Percentiles rank a stretch among this genome's conserved stretches.
These are phyloP conservation scores for Caranx melampygus DNA, from an alignment of 2,113 vertebrate species.

Conservation along the genomic window DNA sequence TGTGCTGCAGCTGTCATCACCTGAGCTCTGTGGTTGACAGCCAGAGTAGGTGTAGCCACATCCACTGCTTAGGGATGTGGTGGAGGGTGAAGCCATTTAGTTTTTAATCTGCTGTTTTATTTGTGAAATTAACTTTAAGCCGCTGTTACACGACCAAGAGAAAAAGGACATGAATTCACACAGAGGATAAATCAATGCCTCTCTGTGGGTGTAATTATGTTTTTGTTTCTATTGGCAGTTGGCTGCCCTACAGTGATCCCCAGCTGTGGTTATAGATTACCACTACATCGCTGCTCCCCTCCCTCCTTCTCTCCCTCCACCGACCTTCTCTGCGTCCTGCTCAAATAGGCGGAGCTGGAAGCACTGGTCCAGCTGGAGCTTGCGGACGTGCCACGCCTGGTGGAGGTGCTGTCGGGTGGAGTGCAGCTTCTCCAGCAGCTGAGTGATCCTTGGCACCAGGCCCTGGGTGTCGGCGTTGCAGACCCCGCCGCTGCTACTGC, in stretches of 20 bases:
- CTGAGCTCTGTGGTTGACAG: conserved; percentile 24
- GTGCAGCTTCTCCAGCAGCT: conserved; percentile 96
- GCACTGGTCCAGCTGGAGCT: conserved; percentile 98
- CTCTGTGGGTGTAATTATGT: conserved; percentile 50
- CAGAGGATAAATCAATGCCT: conserved; percentile 50
- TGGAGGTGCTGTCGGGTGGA: conserved; percentile 96
- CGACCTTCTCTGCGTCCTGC: conserved; percentile 98
- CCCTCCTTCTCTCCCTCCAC: not conserved
- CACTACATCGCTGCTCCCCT: conserved; percentile 25
- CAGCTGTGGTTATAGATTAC: conserved; percentile 61
- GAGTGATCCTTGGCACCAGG: conserved; percentile 92
- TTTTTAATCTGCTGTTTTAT: not conserved
- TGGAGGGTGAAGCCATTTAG: not conserved
- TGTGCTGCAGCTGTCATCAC: conserved; percentile 50
- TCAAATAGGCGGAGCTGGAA: conserved; percentile 98
- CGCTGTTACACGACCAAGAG: not conserved
- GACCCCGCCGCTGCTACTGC: conserved; percentile 80
- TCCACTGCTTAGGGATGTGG: not conserved
- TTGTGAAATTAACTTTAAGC: conserved; percentile 3
- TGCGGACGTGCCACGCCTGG: conserved; percentile 98
- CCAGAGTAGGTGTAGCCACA: conserved; percentile 26
- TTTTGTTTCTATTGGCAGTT: conserved; percentile 47
- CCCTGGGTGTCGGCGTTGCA: conserved; percentile 96
- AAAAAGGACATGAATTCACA: not conserved
- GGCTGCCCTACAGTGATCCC: conserved; percentile 44